Conservation (phyloP, 2,113 vertebrate species). For the Hyla sarda region DNA sequence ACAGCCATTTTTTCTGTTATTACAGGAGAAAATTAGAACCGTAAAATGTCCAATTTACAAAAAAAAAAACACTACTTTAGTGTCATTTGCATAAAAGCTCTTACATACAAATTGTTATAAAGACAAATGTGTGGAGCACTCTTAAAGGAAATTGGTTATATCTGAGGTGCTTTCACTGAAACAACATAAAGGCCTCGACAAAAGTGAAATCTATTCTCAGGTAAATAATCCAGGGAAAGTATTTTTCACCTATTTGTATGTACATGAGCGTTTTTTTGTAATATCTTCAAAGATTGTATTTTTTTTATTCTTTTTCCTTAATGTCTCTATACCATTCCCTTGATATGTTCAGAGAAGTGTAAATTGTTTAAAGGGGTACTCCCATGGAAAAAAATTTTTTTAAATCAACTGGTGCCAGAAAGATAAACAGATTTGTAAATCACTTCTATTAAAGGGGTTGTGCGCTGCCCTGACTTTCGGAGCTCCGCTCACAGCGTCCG, state of each 20-base stretch:
- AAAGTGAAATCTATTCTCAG: constrained; percentile 81
- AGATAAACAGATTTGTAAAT: too few relatives aligned
- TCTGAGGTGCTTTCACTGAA: constrained; percentile 77
- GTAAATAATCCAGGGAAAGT: constrained; percentile 81
- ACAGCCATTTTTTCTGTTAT: constrained; percentile 88
- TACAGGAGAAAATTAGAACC: constrained; percentile 94
- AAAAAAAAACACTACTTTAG: constrained; percentile 76
- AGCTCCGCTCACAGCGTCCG: too few relatives aligned
- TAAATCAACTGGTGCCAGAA: too few relatives aligned
- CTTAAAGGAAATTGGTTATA: constrained; percentile 85
- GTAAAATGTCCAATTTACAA: constrained; percentile 89
- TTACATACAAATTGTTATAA: constrained; percentile 93
- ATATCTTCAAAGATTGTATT: constrained; percentile 67
- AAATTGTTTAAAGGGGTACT: too few relatives aligned
- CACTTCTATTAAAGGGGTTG: too few relatives aligned
- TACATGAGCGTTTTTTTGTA: constrained; percentile 73
- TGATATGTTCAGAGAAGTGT: too few relatives aligned
- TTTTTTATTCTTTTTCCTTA: constrained; percentile 60
- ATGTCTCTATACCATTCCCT: constrained; percentile 55
- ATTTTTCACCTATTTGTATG: constrained; percentile 73
- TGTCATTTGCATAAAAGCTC: constrained; percentile 95
- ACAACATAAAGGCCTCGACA: constrained; percentile 82
- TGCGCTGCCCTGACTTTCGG: too few relatives aligned
- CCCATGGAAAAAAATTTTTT: too few relatives aligned
- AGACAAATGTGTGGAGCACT: constrained; percentile 87